Evolutionary conservation across 2,888 invertebrate species (phyloP).

Genomic region (Eustalomyia histrio): DNA sequence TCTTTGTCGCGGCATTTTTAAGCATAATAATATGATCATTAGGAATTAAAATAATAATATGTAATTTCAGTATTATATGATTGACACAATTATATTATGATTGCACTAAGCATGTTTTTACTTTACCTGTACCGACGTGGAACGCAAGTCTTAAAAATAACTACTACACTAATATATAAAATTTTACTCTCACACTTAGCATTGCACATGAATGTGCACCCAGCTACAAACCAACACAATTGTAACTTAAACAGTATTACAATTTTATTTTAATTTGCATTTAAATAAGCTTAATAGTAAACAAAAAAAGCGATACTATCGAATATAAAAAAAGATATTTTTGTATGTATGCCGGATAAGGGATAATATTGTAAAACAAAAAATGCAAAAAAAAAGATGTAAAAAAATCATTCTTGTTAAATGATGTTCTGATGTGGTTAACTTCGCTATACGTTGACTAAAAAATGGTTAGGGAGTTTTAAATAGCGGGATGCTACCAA

Average conservation of each 20-base stretch:
- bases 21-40: no score
- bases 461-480: conserved; percentile 19
- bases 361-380: conserved; percentile 34
- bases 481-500: neutral
- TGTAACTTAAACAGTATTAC: conserved; percentile 75
- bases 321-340: neutral
- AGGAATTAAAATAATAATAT: no score
- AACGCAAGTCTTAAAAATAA: no score
- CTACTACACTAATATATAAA: no score
- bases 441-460: conserved; percentile 15
- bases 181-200: neutral
- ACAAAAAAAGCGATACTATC: conserved; percentile 41
- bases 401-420: conserved; percentile 34
- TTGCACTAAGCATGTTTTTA: no score
- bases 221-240: conserved; percentile 47
- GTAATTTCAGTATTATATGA: no score
- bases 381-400: neutral
- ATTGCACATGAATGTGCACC: neutral
- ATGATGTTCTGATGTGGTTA: conserved; percentile 38
- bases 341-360: conserved; percentile 8
- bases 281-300: conserved; percentile 73
- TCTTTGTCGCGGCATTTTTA: no score
- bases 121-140: no score
- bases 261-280: conserved; percentile 78
- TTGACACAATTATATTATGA: no score